These are phyloP conservation scores for Drosophila yakuba DNA, from an alignment of 1,140 invertebrate genomes.

Conservation along the genomic window DNA sequence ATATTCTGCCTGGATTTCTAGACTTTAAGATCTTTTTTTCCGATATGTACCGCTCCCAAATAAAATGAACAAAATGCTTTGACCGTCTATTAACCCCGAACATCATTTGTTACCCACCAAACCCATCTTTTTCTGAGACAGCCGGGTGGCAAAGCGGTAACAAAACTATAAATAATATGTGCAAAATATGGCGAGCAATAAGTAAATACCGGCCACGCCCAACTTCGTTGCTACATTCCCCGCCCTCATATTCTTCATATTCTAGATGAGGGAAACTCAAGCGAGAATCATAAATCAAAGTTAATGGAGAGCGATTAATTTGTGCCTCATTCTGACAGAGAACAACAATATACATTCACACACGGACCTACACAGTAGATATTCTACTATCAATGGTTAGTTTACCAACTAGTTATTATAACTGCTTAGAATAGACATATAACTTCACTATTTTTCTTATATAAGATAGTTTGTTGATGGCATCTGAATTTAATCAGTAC, in stretches of 20 bases:
- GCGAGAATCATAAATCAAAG: slow-evolving; percentile 67
- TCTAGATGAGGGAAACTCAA: slow-evolving; percentile 23
- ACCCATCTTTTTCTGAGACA: slow-evolving; percentile 14
- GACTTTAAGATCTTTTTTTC: too few species aligned
- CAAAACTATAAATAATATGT: slow-evolving; percentile 75
- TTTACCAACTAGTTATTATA: too few species aligned
- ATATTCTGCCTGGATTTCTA: too few species aligned
- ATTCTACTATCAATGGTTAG: too few species aligned
- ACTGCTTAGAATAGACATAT: too few species aligned
- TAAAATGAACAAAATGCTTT: slow-evolving; percentile 22
- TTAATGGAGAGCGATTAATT: slow-evolving; percentile 77
- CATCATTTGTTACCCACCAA: slow-evolving; percentile 59
- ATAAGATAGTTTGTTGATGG: too few species aligned
- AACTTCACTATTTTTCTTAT: too few species aligned
- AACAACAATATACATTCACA: slow-evolving; percentile 10
- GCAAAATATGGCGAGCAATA: slow-evolving; percentile 60
- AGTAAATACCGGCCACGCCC: slow-evolving; percentile 55
- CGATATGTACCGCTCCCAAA: background rate
- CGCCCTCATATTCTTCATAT: slow-evolving; percentile 5
- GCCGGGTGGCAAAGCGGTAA: slow-evolving; percentile 12
- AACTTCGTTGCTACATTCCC: slow-evolving; percentile 1
- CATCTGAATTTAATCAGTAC: too few species aligned
- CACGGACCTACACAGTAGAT: background rate
- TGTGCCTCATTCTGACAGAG: slow-evolving; percentile 41
- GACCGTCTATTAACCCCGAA: slow-evolving; percentile 55